Evolutionary conservation across 2,888 invertebrate species (phyloP), one percentile per base, ranked within the genome.

Genomic region (Spisula solida): DNA sequence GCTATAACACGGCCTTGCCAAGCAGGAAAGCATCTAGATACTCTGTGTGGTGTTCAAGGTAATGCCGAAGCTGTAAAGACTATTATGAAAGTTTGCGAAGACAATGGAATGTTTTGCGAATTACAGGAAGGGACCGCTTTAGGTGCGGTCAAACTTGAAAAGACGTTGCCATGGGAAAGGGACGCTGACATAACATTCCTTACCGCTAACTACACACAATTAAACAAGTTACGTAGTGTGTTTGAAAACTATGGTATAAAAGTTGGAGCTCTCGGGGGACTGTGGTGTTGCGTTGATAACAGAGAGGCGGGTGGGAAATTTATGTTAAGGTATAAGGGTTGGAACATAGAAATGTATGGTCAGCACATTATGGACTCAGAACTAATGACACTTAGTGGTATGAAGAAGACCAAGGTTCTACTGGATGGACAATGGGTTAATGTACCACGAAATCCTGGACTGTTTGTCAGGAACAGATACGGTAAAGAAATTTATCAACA

Each of bases 131-230:
- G 96, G 2, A 94, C 95, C 1, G 70, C 94, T 8, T 90, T 96
- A 10, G 96, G 96, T 18, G 96, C 96, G n/a, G 95, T 96, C n/a
- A 96, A 96, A 89, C 93, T 96, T 51, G 87, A 91, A 47, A 95
- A 94, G 82, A 92, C 95, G 81, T 91, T 96, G 31, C 96, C 96
- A 10, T 96, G 96, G 96, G 96, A 96, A 89, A 85, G 94, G 20
- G 96, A 96, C 91, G 95, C 94, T 25, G 96, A 96, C 88, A 89
- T 96, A 5, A 88, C 92, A 14, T 94, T 94, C 84, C 87, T 93
- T 1, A 87, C 94, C 10, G 83, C 88, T 20, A 94, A 94, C 80
- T 93, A 92, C 86, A 91, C 94, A 20, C 93, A 94, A 56, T 89
- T 95, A 34, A 80, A 70, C 18, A 90, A 83, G 16, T 81, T 92